Conservation (phyloP, 2,888 invertebrate genomes). For the Choristoneura rosaceana region DNA sequence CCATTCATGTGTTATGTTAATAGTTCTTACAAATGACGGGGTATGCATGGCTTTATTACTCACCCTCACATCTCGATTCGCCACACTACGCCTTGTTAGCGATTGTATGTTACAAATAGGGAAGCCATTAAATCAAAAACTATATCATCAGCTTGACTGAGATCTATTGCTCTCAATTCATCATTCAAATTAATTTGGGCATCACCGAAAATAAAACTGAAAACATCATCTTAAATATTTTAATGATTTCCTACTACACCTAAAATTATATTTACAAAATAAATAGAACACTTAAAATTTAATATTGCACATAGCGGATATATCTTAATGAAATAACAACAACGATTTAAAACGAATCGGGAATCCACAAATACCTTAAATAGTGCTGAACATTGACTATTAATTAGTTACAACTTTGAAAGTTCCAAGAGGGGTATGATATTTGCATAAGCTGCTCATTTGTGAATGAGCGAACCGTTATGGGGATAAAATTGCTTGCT, state of each 20-base stretch:
- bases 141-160: background rate
- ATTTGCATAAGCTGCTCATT: constrained; percentile 63
- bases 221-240: constrained; percentile 57
- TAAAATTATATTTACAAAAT: constrained; percentile 76
- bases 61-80: constrained; percentile 59
- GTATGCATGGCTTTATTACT: constrained; percentile 62
- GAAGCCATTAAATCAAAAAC: constrained; percentile 45
- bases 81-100: constrained; percentile 62
- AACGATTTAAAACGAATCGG: constrained; percentile 62
- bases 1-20: constrained; percentile 29
- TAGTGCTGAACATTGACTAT: constrained; percentile 44
- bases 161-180: background rate
- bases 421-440: constrained; percentile 46
- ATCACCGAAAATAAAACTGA: constrained; percentile 45
- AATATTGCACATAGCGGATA: constrained; percentile 80
- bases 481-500: constrained; percentile 75
- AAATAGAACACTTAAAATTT: constrained; percentile 68
- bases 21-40: constrained; percentile 26
- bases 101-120: constrained; percentile 50
- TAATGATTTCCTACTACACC: constrained; percentile 63
- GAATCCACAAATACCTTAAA: constrained; percentile 52
- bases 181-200: background rate
- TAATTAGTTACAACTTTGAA: constrained; percentile 47
- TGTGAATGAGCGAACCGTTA: constrained; percentile 70
- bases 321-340: constrained; percentile 73